phyloP scores from a whole-genome alignment of 2,797 vertebrate genomes.

The Poecilia velifera region DNA sequence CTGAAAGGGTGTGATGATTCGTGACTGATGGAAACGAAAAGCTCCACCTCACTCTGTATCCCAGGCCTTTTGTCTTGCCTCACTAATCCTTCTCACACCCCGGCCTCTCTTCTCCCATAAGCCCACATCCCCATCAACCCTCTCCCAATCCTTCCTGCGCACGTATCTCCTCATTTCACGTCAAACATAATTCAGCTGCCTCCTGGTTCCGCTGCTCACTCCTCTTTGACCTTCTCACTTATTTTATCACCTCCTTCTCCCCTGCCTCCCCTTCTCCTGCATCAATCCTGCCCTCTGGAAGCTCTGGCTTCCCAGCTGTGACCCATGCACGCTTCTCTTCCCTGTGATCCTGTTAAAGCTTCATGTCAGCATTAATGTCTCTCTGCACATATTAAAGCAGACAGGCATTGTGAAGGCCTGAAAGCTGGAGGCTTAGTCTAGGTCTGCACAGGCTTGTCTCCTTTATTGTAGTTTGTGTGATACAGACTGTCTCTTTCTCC shows the following conservation, averaged over 20 bases:
- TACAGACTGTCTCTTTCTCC: neutral
- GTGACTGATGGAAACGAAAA: constrained; percentile 55
- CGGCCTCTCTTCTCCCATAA: constrained; percentile 43
- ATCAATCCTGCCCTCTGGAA: constrained; percentile 42
- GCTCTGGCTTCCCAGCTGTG: constrained; percentile 33
- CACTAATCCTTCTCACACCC: constrained; percentile 63
- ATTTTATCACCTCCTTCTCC: constrained; percentile 51
- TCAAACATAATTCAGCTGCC: constrained; percentile 13
- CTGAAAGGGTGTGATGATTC: constrained; percentile 55
- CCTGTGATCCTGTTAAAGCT: constrained; percentile 68
- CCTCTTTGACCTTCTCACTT: constrained; percentile 49
- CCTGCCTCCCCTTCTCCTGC: constrained; percentile 22
- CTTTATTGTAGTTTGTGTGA: constrained; percentile 13
- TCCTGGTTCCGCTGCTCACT: constrained; percentile 16
- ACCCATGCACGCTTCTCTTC: constrained; percentile 37
- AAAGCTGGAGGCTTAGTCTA: constrained; percentile 39
- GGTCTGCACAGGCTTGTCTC: constrained; percentile 57
- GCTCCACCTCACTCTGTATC: constrained; percentile 36
- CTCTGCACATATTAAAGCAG: constrained; percentile 54
- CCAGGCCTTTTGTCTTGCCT: constrained; percentile 64
- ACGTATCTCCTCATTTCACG: constrained; percentile 10
- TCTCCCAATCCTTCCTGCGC: constrained; percentile 8
- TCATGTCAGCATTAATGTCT: constrained; percentile 67
- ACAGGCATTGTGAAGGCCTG: constrained; percentile 43
- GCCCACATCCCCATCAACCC: constrained; percentile 43